Evolutionary conservation across 2,797 vertebrate genomes (phyloP).

Genomic region (Pangasius larnaudii): DNA sequence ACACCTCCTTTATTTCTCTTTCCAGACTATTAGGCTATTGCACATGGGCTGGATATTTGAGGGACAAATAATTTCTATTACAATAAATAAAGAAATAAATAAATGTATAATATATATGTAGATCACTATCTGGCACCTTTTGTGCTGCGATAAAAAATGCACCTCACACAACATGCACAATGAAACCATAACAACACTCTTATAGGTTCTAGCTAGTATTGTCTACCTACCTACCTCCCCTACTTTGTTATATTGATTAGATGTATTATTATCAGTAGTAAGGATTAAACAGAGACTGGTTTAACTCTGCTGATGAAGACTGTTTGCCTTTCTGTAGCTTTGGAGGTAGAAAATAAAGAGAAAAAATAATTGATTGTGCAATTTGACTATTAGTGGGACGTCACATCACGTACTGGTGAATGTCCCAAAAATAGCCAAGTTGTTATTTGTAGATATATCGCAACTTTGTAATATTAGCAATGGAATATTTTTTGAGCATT

Average conservation of each 20-base stretch:
- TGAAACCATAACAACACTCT: neutral
- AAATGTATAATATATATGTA: too few relatives aligned
- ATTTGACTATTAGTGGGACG: neutral
- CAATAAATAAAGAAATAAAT: too few relatives aligned
- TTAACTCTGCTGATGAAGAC: neutral
- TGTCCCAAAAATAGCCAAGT: neutral
- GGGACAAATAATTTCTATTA: neutral
- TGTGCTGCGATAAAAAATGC: neutral
- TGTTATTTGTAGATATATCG: neutral
- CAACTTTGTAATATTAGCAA: neutral
- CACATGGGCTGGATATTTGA: neutral
- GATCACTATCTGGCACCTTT: neutral
- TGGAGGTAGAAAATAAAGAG: neutral
- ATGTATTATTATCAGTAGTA: neutral
- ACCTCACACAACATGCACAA: neutral
- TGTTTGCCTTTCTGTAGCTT: neutral
- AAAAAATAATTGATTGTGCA: neutral
- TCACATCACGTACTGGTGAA: neutral
- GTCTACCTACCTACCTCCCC: too few relatives aligned
- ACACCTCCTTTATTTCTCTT: slow-evolving; percentile 7
- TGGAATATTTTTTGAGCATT: neutral
- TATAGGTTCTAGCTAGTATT: neutral
- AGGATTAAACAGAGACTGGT: neutral
- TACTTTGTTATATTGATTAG: neutral
- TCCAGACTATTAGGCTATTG: slow-evolving; percentile 4